phyloP scores from a whole-genome alignment of 2,888 invertebrate species.

The Julus scanicus region DNA sequence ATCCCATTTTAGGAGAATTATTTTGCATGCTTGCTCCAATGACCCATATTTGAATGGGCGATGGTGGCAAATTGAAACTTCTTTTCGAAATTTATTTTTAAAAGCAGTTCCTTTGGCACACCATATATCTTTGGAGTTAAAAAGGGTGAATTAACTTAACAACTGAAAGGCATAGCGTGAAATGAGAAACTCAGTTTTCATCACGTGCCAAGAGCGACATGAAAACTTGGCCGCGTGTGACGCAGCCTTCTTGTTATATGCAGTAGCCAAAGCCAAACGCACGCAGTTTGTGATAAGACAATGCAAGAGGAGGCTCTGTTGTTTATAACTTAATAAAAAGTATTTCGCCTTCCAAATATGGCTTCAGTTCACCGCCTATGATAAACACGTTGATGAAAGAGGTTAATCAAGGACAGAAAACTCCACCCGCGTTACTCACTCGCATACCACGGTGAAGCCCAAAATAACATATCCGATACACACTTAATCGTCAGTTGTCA shows the following conservation, averaged over 20 bases:
- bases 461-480: conserved; percentile 38
- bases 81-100: conserved; percentile 1
- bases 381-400: conserved; percentile 47
- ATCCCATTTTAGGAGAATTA: background rate
- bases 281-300: background rate
- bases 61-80: conserved; percentile 17
- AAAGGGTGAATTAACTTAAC: conserved; percentile 11
- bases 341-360: conserved; percentile 23
- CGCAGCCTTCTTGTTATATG: background rate
- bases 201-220: background rate
- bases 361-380: background rate
- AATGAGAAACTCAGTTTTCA: background rate
- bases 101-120: background rate
- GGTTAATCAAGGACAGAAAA: conserved; percentile 45
- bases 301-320: background rate
- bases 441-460: conserved; percentile 26
- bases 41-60: background rate
- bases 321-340: conserved; percentile 13
- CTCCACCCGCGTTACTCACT: conserved; percentile 34
- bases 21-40: conserved; percentile 11
- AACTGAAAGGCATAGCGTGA: background rate
- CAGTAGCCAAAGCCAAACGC: background rate
- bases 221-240: background rate
- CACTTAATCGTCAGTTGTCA: conserved; percentile 39
- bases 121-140: background rate